phyloP scores from a whole-genome alignment of 2,797 vertebrate genomes.

The Anniella stebbinsi region DNA sequence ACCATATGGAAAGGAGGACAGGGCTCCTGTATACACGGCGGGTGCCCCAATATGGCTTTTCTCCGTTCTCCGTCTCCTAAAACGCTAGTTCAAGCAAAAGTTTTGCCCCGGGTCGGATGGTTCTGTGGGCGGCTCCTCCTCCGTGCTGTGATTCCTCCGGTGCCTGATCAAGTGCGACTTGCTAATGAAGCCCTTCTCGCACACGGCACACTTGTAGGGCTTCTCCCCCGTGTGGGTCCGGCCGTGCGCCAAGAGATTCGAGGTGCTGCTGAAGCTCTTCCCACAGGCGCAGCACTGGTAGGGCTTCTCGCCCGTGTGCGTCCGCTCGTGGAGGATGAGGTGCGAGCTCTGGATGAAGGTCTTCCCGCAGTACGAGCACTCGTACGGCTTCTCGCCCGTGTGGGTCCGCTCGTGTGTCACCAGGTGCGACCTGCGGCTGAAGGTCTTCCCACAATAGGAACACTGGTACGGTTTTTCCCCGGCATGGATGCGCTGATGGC shows the following conservation, averaged over 20 bases:
- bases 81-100: neutral
- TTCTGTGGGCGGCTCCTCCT: neutral
- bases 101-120: neutral
- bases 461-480: neutral
- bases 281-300: neutral
- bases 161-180: neutral
- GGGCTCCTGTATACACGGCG: no score
- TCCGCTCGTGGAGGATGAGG: neutral
- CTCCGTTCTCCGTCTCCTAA: neutral
- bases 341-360: constrained; percentile 6
- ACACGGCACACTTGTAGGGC: neutral
- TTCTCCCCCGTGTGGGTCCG: constrained; percentile 20
- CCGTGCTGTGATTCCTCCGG: neutral
- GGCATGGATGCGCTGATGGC: neutral
- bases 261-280: constrained; percentile 16
- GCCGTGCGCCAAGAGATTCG: neutral
- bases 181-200: constrained; percentile 1
- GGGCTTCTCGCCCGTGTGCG: neutral
- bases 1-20: no score
- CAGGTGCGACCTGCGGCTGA: neutral
- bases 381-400: neutral
- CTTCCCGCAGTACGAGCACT: neutral
- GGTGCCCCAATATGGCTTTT: neutral
- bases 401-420: neutral
- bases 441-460: neutral